Conservation (phyloP, 2,888 invertebrate species). For the Lithosia quadra region DNA sequence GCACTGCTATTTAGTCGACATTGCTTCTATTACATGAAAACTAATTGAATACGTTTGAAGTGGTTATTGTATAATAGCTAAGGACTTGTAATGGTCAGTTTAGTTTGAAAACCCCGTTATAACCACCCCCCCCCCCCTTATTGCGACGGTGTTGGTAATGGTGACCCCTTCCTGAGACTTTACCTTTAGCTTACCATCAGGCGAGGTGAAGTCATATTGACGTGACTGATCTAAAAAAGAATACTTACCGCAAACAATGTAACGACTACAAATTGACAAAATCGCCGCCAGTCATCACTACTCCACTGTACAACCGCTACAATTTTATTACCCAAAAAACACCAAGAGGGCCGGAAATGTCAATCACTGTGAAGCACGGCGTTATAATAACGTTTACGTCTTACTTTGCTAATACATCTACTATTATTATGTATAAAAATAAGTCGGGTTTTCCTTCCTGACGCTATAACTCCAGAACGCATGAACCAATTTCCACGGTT, state of each 20-base stretch:
- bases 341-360: background rate
- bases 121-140: too few relatives aligned
- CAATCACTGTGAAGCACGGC: background rate
- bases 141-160: too few relatives aligned
- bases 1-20: constrained; percentile 1
- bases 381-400: background rate
- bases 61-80: background rate
- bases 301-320: background rate
- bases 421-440: too few relatives aligned
- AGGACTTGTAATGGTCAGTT: background rate
- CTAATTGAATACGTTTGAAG: background rate
- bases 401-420: background rate
- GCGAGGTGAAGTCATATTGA: too few relatives aligned
- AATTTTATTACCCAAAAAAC: constrained; percentile 1
- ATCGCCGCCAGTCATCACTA: background rate
- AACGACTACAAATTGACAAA: background rate
- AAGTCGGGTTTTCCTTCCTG: too few relatives aligned
- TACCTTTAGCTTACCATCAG: too few relatives aligned
- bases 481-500: too few relatives aligned
- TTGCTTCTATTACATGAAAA: background rate
- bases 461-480: too few relatives aligned
- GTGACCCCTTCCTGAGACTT: too few relatives aligned
- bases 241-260: background rate
- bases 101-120: background rate
- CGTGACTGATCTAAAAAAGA: too few relatives aligned